Conservation (phyloP, 2,113 vertebrate species). For the Megaleporinus macrocephalus region DNA sequence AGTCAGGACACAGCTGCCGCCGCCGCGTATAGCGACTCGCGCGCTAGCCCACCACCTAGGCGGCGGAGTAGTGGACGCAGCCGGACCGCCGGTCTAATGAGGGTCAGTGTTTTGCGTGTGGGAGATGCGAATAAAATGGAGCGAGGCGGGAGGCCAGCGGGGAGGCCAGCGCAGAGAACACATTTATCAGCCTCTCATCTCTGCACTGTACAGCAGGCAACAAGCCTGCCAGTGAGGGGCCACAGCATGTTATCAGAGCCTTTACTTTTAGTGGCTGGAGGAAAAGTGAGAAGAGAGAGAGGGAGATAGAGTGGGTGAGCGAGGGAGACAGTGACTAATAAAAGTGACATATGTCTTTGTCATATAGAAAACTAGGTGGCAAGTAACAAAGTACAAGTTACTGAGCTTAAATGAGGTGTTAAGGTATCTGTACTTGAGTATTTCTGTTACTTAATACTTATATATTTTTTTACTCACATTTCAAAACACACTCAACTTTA, state of each 20-base stretch:
- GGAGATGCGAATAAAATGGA: slow-evolving; percentile 32
- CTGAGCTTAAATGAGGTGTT: too few relatives aligned
- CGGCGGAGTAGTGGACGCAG: neutral
- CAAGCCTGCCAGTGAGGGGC: slow-evolving; percentile 25
- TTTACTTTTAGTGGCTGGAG: neutral
- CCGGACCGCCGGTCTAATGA: slow-evolving; percentile 35
- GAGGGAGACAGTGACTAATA: neutral
- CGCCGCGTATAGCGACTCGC: neutral
- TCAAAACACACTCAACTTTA: too few relatives aligned
- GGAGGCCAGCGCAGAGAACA: slow-evolving; percentile 18
- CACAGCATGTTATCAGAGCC: slow-evolving; percentile 11
- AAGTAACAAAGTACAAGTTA: too few relatives aligned
- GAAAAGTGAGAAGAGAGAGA: neutral
- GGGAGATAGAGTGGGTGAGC: neutral
- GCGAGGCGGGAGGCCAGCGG: slow-evolving; percentile 20
- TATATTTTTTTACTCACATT: too few relatives aligned
- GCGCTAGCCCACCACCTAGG: neutral
- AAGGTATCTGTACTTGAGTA: too few relatives aligned
- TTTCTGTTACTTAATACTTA: too few relatives aligned
- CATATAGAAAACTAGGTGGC: too few relatives aligned
- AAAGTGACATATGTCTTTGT: too few relatives aligned
- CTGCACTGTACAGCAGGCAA: slow-evolving; percentile 25
- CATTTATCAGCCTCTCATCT: slow-evolving; percentile 49
- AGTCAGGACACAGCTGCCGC: neutral
- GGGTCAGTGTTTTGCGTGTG: slow-evolving; percentile 32